Evolutionary conservation across 2,113 vertebrate species (phyloP).

Genomic region (Cygnus atratus): DNA sequence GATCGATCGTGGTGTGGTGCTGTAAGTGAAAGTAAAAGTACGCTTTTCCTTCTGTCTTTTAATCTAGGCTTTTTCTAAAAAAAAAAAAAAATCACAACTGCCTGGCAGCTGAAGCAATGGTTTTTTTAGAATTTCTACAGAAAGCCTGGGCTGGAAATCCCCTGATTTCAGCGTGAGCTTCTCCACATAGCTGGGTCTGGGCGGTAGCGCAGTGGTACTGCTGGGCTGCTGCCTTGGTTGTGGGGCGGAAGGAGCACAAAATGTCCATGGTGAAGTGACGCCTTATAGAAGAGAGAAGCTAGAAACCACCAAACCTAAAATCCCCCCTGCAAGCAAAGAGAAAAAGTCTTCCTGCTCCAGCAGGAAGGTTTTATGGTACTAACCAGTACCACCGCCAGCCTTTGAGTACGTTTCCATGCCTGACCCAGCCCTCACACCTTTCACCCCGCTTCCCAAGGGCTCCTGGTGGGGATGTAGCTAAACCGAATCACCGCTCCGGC

Average conservation of each 20-base stretch:
- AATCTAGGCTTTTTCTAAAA: no score
- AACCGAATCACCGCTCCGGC: not conserved
- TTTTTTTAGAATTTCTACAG: not conserved
- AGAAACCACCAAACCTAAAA: not conserved
- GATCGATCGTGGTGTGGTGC: no score
- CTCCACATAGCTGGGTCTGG: fast-evolving
- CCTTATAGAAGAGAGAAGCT: not conserved
- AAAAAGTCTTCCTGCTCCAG: not conserved
- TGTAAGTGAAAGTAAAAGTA: not conserved
- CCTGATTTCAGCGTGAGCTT: not conserved
- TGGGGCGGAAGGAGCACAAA: not conserved
- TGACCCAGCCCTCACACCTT: not conserved
- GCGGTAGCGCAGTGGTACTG: fast-evolving
- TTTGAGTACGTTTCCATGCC: not conserved
- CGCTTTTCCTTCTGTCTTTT: fast-evolving
- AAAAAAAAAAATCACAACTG: no score
- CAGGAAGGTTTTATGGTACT: not conserved
- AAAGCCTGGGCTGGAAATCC: not conserved
- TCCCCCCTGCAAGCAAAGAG: not conserved
- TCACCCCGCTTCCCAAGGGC: not conserved
- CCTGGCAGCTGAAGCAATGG: not conserved
- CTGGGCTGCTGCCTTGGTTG: no score
- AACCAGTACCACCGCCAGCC: fast-evolving
- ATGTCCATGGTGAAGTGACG: fast-evolving
- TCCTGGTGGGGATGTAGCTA: not conserved